Evolutionary conservation across 2,888 invertebrate genomes (phyloP), one percentile per base, ranked within the genome.

Genomic region (Drosophila mercatorum): DNA sequence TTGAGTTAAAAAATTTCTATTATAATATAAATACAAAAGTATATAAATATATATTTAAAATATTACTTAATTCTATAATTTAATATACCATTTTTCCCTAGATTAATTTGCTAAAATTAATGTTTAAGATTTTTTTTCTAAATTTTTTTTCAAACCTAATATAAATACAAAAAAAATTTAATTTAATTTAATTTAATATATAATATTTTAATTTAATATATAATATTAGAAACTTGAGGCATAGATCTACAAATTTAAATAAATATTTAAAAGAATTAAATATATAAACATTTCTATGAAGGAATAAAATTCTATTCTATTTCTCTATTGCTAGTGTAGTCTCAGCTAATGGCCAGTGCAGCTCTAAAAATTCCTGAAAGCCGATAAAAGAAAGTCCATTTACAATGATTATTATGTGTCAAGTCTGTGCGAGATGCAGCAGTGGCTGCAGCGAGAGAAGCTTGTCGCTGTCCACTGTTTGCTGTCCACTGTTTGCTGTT

Each of bases 381-480:
- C 36, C 28, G 49, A 68, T 55, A 51, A 61, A 57, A 58, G 67
- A 77, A 80, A 72, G 67, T 47, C 73, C 52, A 44, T 62, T 64
- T 51, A 49, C 43, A 57, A 62, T 68, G 38, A 62, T 64, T 65
- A 47, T 70, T 71, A 73, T 68, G 64, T 83, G 80, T 55, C 80
- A 80, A 75, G 46, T 65, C 52, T 26, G 52, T 38, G 63, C 58
- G 46, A 55, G 70, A 61, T 62, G 67, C 47, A 66, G 78, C 47
- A 67, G 80, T 77, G 75, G 67, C 68, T 74, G 68, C 56, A 53
- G 47, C 59, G 17, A 31, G 51, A 67, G 61, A 68, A 65, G 64
- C 68, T 77, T 80, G 81, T 80, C 78, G 72, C 77, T 72, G 49
- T 34, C 46, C 43, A 41, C 14, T 31, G 31, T 5, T 31, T 28